phyloP scores from a whole-genome alignment of 2,888 invertebrate genomes.

The Encarsia formosa region DNA sequence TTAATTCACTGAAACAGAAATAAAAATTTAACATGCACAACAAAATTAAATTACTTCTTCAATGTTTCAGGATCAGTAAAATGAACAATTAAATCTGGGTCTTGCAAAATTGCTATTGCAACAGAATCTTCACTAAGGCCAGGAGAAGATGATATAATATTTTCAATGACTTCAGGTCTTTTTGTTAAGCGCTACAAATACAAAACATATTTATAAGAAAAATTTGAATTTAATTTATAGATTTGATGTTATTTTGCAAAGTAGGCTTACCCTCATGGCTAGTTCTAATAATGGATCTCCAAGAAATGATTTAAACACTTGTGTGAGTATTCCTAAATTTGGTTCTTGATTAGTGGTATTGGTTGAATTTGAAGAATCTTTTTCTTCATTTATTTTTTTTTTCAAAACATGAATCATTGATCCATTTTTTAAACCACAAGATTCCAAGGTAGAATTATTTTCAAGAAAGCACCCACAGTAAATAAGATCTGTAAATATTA shows the following conservation, averaged over 20 bases:
- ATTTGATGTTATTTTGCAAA: too few relatives aligned
- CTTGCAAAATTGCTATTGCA: conserved; percentile 70
- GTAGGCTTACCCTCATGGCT: conserved; percentile 13
- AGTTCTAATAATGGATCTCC: conserved; percentile 55
- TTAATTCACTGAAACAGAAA: not conserved
- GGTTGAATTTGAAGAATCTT: not conserved
- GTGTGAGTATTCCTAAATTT: conserved; percentile 61
- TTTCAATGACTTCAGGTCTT: conserved; percentile 58
- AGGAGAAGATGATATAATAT: conserved; percentile 68
- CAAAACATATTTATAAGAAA: not conserved
- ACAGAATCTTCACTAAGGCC: conserved; percentile 68
- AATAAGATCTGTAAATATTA: conserved; percentile 57
- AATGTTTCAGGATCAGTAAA: conserved; percentile 66
- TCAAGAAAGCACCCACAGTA: conserved; percentile 70
- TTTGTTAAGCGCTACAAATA: conserved; percentile 41
- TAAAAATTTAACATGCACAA: not conserved
- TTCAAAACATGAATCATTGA: conserved; percentile 57
- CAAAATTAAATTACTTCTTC: conserved; percentile 53
- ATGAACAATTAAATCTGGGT: conserved; percentile 70
- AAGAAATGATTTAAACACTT: conserved; percentile 61
- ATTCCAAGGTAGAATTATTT: conserved; percentile 60
- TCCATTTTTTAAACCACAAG: conserved; percentile 59
- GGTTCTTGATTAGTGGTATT: conserved; percentile 53
- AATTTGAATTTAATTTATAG: too few relatives aligned
- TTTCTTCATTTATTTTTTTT: conserved; percentile 39